These are phyloP conservation scores for Gallinago paraguaiae DNA, from an alignment of 2,113 vertebrate genomes.

Conservation along the genomic window DNA sequence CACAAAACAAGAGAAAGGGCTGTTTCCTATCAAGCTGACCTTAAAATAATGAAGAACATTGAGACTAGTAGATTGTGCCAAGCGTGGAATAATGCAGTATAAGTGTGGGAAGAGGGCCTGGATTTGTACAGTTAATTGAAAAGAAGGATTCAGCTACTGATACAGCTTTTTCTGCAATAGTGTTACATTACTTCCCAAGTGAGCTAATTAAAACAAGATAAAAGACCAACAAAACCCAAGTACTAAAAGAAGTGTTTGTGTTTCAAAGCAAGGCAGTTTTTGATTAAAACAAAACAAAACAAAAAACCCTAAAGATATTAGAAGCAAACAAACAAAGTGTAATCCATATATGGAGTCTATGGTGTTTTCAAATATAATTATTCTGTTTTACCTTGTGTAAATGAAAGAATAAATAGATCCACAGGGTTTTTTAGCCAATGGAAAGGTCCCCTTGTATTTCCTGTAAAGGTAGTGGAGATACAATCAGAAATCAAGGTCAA, in stretches of 20 bases:
- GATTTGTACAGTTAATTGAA: conserved; percentile 27
- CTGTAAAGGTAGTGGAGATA: neutral
- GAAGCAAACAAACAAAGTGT: neutral
- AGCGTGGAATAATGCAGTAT: neutral
- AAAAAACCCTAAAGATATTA: neutral
- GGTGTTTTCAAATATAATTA: neutral
- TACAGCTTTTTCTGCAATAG: neutral
- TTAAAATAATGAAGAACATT: neutral
- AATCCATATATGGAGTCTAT: neutral
- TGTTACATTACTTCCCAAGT: conserved; percentile 55
- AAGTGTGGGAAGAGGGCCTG: neutral
- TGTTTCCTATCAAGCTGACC: neutral
- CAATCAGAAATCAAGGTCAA: neutral
- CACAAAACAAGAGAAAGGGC: neutral
- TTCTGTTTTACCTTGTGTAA: neutral
- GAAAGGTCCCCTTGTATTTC: neutral
- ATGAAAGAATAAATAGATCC: neutral
- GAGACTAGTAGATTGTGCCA: neutral
- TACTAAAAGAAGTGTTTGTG: neutral
- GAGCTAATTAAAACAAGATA: conserved; percentile 62
- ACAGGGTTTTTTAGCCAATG: neutral
- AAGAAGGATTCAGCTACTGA: neutral
- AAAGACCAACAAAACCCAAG: conserved; percentile 11
- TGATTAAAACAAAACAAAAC: neutral
- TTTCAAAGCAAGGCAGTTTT: conserved; percentile 21